Conservation (phyloP, 2,113 vertebrate species). For the Ibidorhyncha struthersii region DNA sequence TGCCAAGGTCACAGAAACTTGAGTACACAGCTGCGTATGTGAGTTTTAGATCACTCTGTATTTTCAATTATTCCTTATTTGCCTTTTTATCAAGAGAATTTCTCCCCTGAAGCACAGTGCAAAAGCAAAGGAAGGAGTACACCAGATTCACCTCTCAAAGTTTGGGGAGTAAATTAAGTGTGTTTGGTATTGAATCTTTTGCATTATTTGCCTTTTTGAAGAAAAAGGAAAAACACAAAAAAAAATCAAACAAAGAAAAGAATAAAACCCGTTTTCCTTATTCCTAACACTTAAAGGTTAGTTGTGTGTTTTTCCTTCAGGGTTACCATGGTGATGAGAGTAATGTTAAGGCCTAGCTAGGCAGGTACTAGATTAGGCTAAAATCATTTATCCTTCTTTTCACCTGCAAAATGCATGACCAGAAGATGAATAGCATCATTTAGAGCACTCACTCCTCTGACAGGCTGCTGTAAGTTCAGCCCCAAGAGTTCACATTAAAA, state of each 20-base stretch:
- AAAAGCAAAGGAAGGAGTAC: background rate
- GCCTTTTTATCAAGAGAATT: background rate
- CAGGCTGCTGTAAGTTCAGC: background rate
- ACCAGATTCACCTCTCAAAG: background rate
- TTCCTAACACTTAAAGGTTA: background rate
- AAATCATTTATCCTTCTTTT: conserved; percentile 12
- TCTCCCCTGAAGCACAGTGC: background rate
- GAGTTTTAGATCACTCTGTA: background rate
- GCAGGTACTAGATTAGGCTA: conserved; percentile 6
- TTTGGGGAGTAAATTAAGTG: background rate
- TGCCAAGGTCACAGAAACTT: background rate
- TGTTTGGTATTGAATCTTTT: background rate
- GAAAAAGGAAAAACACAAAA: background rate
- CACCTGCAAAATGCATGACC: background rate
- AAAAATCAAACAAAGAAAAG: background rate
- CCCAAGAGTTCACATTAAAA: background rate
- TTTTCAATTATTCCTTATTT: background rate
- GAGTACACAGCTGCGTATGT: background rate
- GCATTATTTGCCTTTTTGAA: background rate
- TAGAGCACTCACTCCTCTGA: background rate
- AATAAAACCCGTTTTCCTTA: background rate
- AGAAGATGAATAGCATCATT: conserved; percentile 1
- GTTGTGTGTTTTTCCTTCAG: background rate
- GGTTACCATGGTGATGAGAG: conserved; percentile 21
- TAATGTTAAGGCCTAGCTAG: background rate